phyloP scores from a whole-genome alignment of 2,113 vertebrate species.

The Excalfactoria chinensis region DNA sequence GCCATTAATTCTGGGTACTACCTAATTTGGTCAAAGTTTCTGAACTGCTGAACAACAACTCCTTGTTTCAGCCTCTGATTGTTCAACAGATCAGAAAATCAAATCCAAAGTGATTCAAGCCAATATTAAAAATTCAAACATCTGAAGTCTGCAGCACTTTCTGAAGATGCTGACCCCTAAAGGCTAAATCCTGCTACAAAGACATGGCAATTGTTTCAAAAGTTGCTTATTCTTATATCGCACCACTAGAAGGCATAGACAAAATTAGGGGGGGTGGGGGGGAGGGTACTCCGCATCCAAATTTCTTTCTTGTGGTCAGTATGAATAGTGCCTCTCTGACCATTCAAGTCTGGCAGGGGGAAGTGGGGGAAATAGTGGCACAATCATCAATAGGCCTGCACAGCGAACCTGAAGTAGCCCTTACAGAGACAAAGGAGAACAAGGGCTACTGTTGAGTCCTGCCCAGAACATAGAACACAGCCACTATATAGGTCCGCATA shows the following conservation, averaged over 20 bases:
- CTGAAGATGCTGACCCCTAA: not conserved
- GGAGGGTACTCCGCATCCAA: not conserved
- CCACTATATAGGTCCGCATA: not conserved
- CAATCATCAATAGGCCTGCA: not conserved
- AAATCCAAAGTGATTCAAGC: not conserved
- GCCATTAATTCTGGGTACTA: not conserved
- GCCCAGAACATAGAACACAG: conserved; percentile 19
- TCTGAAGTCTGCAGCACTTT: not conserved
- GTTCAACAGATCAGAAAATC: conserved; percentile 8
- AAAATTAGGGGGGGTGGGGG: not conserved
- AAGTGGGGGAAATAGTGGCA: not conserved
- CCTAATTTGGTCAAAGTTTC: not conserved
- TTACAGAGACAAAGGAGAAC: not conserved
- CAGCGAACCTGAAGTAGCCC: conserved; percentile 39
- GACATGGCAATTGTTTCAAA: not conserved
- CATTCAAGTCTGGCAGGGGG: not conserved
- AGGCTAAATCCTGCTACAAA: not conserved
- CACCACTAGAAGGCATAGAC: conserved; percentile 15
- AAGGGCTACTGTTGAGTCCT: conserved; percentile 47
- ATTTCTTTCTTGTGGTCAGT: not conserved
- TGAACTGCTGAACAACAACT: not conserved
- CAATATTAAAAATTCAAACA: not conserved
- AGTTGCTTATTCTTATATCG: conserved; percentile 5
- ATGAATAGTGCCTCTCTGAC: not conserved
- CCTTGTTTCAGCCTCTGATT: not conserved